phyloP scores from a whole-genome alignment of 2,888 invertebrate genomes.

The Syrista parreyssii region DNA sequence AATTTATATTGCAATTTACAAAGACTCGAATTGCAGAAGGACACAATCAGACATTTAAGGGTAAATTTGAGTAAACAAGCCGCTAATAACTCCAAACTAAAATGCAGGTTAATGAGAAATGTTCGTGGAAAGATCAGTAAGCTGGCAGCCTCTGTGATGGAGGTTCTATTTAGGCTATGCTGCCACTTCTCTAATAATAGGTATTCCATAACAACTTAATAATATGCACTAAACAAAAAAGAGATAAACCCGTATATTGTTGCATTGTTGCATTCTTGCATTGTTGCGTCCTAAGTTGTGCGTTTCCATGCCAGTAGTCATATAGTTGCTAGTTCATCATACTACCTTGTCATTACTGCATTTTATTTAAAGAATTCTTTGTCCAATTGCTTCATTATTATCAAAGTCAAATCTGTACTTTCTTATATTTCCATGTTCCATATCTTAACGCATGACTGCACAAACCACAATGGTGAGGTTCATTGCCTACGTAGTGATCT shows the following conservation, averaged over 20 bases:
- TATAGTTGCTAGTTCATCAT: background rate
- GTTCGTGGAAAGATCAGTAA: conserved; percentile 76
- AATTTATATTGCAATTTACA: background rate
- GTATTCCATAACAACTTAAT: conserved; percentile 67
- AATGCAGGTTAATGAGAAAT: conserved; percentile 73
- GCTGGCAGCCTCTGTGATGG: conserved; percentile 77
- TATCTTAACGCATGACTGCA: background rate
- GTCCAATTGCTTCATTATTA: background rate
- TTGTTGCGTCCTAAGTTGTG: background rate
- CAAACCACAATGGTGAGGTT: background rate
- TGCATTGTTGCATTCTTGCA: conserved; percentile 8
- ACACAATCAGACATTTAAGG: background rate
- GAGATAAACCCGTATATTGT: background rate
- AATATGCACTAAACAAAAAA: conserved; percentile 43
- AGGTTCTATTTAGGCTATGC: conserved; percentile 78
- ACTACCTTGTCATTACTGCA: background rate
- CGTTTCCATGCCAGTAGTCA: background rate
- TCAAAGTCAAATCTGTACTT: background rate
- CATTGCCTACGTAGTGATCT: background rate
- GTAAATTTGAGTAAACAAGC: conserved; percentile 4
- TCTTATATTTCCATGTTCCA: background rate
- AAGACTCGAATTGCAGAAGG: background rate
- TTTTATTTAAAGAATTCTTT: background rate
- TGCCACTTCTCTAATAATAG: conserved; percentile 76
- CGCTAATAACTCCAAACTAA: conserved; percentile 59